Conservation (phyloP, 1,140 invertebrate species). For the Nasonia longicornis region DNA sequence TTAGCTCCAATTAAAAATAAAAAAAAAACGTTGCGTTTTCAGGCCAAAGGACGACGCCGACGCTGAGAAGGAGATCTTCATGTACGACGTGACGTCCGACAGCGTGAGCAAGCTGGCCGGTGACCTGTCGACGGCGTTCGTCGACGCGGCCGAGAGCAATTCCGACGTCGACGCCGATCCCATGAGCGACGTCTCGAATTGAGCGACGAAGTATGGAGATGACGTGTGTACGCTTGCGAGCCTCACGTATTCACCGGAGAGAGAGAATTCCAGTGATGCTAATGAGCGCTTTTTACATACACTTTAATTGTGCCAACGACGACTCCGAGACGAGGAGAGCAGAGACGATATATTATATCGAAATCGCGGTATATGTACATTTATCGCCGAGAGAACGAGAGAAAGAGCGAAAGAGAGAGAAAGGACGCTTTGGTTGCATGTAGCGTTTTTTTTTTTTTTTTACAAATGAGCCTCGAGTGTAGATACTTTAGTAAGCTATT, state of each 20-base stretch:
- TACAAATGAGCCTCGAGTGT: conserved; percentile 52
- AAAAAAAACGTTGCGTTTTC: conserved; percentile 48
- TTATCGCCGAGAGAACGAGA: not conserved
- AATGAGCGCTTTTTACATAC: conserved; percentile 1
- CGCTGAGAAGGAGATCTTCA: conserved; percentile 82
- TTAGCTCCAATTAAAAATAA: not conserved
- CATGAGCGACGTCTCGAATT: conserved; percentile 38
- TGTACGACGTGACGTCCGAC: conserved; percentile 81
- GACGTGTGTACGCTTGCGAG: too few relatives aligned
- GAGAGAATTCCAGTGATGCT: not conserved
- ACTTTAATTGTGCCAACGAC: conserved; percentile 44
- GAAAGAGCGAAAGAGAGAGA: conserved; percentile 5
- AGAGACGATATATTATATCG: conserved; percentile 6
- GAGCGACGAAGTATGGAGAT: not conserved
- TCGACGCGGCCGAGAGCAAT: conserved; percentile 85
- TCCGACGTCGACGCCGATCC: conserved; percentile 69
- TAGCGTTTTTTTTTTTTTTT: conserved; percentile 29
- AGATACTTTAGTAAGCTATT: conserved; percentile 64
- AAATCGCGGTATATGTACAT: conserved; percentile 25
- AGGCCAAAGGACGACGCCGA: conserved; percentile 68
- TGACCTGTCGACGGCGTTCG: conserved; percentile 83
- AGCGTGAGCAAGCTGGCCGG: conserved; percentile 78
- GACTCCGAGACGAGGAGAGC: conserved; percentile 28
- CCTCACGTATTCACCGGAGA: not conserved
- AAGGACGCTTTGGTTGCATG: conserved; percentile 14